Conservation (phyloP, 92 coral and sea anemone species). For the Porites evermanni region DNA sequence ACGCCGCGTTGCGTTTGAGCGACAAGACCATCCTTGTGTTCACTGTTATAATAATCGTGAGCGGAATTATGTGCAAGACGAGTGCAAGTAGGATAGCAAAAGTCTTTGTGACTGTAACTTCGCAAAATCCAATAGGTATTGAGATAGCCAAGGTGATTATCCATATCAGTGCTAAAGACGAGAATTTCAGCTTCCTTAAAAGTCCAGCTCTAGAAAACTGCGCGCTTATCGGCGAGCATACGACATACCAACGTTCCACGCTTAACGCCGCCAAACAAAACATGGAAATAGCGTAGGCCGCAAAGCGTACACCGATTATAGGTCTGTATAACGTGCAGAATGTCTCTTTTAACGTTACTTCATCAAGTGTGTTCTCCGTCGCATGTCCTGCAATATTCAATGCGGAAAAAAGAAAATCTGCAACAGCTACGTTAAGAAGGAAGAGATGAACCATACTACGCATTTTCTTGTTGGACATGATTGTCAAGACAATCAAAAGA, state of each 20-base stretch:
- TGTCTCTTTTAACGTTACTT: slow-evolving; percentile 2
- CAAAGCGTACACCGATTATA: slow-evolving; percentile 4
- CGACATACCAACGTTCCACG: too few species aligned
- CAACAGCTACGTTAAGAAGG: slow-evolving; percentile 67
- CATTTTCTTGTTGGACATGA: slow-evolving; percentile 48
- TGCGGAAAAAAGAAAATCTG: slow-evolving; percentile 57
- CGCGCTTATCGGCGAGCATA: too few species aligned
- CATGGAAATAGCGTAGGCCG: too few species aligned
- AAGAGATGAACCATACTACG: slow-evolving; percentile 64
- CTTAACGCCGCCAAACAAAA: too few species aligned
- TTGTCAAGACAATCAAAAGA: slow-evolving; percentile 47
- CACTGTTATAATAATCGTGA: slow-evolving; percentile 28
- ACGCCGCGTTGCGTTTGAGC: slow-evolving; percentile 40
- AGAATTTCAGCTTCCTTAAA: too few species aligned
- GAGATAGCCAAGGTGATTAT: too few species aligned
- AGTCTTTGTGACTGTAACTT: too few species aligned
- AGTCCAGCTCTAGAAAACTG: too few species aligned
- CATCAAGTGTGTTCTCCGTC: not conserved
- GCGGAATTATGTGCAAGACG: too few species aligned
- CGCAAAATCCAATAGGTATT: too few species aligned
- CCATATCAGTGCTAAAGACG: too few species aligned
- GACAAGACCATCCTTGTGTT: slow-evolving; percentile 58
- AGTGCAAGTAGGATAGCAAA: too few species aligned
- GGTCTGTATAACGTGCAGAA: slow-evolving; percentile 51
- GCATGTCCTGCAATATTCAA: slow-evolving; percentile 64